These are phyloP conservation scores for Scaptomyza graminum DNA, from an alignment of 1,140 invertebrate genomes.

Conservation along the genomic window DNA sequence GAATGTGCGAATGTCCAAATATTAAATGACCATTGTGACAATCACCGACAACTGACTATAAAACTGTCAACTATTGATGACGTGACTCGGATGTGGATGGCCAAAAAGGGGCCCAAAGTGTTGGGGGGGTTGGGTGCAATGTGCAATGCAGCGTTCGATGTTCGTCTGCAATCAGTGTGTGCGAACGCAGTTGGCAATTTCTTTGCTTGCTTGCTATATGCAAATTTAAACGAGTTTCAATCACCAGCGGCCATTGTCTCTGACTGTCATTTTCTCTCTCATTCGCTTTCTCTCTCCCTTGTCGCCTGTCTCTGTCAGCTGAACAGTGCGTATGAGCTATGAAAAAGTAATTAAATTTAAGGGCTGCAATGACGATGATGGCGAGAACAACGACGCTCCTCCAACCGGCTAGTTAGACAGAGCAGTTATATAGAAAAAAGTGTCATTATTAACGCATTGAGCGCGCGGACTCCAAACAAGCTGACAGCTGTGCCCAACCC, in stretches of 20 bases:
- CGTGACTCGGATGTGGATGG: slow-evolving; percentile 25
- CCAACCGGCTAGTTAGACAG: slow-evolving; percentile 63
- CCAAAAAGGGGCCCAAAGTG: background rate
- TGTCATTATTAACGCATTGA: slow-evolving; percentile 82
- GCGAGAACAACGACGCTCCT: slow-evolving; percentile 30
- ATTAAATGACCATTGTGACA: slow-evolving; percentile 79
- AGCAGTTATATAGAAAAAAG: slow-evolving; percentile 45
- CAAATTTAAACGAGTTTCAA: slow-evolving; percentile 82
- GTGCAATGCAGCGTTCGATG: slow-evolving; percentile 17
- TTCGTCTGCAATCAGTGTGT: slow-evolving; percentile 64
- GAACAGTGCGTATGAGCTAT: slow-evolving; percentile 79
- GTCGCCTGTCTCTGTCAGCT: slow-evolving; percentile 20
- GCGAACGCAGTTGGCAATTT: slow-evolving; percentile 69
- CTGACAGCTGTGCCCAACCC: slow-evolving; percentile 63
- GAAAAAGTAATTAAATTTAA: slow-evolving; percentile 84
- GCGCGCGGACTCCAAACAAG: slow-evolving; percentile 47
- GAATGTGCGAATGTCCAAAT: slow-evolving; percentile 62
- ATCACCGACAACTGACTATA: slow-evolving; percentile 75
- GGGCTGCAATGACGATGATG: slow-evolving; percentile 38
- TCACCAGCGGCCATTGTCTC: slow-evolving; percentile 63
- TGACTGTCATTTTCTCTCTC: slow-evolving; percentile 2
- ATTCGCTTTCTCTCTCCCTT: slow-evolving; percentile 20
- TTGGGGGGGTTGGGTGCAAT: background rate
- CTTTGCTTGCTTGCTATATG: slow-evolving; percentile 70
- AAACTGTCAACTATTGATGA: slow-evolving; percentile 79